These are phyloP conservation scores for Pantherophis alleghaniensis DNA, from an alignment of 2,797 vertebrate species.

Conservation along the genomic window DNA sequence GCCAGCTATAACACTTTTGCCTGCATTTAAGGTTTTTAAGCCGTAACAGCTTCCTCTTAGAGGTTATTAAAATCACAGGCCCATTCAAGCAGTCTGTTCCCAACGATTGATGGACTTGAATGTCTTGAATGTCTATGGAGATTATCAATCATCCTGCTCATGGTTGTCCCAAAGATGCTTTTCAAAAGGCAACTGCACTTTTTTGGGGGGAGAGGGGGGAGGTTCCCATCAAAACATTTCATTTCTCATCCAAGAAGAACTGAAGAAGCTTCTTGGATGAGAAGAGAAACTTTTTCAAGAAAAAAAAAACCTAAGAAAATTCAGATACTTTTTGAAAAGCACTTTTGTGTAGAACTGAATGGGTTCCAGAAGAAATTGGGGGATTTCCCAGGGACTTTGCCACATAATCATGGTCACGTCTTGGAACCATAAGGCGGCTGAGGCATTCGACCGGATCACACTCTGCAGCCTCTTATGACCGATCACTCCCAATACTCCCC, in stretches of 20 bases:
- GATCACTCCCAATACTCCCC: background rate
- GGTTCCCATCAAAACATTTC: background rate
- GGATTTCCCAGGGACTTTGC: background rate
- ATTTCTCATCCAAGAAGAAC: background rate
- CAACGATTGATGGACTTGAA: background rate
- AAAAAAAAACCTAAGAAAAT: background rate
- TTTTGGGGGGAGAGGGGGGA: background rate
- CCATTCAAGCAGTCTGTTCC: background rate
- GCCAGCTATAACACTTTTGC: background rate
- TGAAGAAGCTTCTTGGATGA: background rate
- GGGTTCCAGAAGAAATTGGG: background rate
- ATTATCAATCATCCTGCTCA: background rate
- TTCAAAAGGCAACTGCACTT: background rate
- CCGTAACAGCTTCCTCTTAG: background rate
- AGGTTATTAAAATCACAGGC: background rate
- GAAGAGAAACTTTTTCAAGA: background rate
- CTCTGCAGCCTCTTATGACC: background rate
- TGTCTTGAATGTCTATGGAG: background rate
- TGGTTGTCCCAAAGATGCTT: background rate
- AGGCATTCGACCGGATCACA: background rate
- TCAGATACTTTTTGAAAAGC: background rate
- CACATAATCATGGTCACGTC: background rate
- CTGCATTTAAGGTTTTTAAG: background rate
- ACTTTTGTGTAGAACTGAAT: background rate
- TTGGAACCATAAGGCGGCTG: background rate